Base-by-base conservation (phyloP, 2,888 invertebrate species). In the Trissoscelio sp. region DNA sequence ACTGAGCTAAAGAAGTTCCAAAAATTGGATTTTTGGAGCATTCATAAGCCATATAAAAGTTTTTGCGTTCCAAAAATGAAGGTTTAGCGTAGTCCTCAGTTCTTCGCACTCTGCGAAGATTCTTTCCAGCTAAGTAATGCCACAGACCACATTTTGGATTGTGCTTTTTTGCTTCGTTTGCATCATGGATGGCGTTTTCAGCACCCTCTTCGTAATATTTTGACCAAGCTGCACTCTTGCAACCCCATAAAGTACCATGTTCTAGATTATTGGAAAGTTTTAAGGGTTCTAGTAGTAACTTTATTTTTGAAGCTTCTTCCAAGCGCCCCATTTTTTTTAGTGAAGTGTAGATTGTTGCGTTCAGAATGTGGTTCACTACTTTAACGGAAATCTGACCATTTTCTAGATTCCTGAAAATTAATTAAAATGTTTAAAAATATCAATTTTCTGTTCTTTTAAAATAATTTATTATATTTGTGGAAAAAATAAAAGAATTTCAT, bases 161-260 rank as follows among this genome's bases (percentile, higher is more conserved):
- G 2, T 39, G n/a, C 4, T 51, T 42, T 9, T 58, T 62, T 3
- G 81, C 81, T 4, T 48, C 3, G 9, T 57, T 14, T 5, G 57
- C 62, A 12, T 22, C 42, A 0, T 2, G 0, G 5, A 73, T 11
- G 11, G 72, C 60, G 0, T 44, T 48, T 22, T 42, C 20, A 2
- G 57, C 58, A 11, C 69, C 62, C n/a, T 66, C 67, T 53, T 77
- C 77, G 12, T 51, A 75, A 22, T 66, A 81, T n/a, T 44, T 60
- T 0, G 70, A 70, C 70, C 70, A 81, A 5, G 66, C 64, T 11
- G 64, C 12, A 24, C 75, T 66, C 20, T 60, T 72, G 20, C 70
- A 72, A 0, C 81, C 81, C 5, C 7, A 53, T 11, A 81, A 20
- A 6, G 81, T 53, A 46, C 75, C 60, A n/a, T 16, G 18, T 20